A percentile compares a stretch with the other conserved stretches of the same genome.
Conservation (phyloP, 1,140 invertebrate species). For the Delia radicum region DNA sequence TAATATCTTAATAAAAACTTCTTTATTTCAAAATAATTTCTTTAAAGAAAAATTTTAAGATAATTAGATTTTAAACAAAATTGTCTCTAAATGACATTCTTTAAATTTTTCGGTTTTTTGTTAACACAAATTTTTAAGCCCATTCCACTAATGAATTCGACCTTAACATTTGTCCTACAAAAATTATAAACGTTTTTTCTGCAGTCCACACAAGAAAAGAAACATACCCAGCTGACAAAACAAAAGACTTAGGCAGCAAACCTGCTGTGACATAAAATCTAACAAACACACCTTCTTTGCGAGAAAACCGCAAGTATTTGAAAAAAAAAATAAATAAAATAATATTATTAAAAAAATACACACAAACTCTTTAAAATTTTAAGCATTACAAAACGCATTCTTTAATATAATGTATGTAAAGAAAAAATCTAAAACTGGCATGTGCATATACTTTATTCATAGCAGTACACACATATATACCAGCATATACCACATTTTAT, state of each 20-base stretch:
- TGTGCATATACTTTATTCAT: background rate
- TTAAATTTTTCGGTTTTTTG: no score
- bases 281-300: background rate
- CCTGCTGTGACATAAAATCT: background rate
- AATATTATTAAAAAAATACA: no score
- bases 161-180: background rate
- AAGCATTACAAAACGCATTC: background rate
- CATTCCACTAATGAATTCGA: background rate
- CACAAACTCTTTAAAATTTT: background rate
- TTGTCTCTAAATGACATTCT: no score
- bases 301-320: background rate
- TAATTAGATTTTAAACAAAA: no score
- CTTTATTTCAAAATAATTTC: no score
- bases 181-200: background rate
- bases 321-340: background rate
- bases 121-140: no score
- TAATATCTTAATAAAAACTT: no score
- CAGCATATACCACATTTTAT: no score
- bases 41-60: no score
- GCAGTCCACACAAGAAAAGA: background rate
- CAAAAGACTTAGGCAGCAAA: constrained; percentile 25
- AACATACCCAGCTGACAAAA: background rate
- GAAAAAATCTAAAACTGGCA: background rate
- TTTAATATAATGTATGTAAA: background rate
- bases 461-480: no score